Evolutionary conservation across 1,140 invertebrate genomes (phyloP), one percentile per base, ranked within the genome.

Genomic region (Hypsibius dujardini): DNA sequence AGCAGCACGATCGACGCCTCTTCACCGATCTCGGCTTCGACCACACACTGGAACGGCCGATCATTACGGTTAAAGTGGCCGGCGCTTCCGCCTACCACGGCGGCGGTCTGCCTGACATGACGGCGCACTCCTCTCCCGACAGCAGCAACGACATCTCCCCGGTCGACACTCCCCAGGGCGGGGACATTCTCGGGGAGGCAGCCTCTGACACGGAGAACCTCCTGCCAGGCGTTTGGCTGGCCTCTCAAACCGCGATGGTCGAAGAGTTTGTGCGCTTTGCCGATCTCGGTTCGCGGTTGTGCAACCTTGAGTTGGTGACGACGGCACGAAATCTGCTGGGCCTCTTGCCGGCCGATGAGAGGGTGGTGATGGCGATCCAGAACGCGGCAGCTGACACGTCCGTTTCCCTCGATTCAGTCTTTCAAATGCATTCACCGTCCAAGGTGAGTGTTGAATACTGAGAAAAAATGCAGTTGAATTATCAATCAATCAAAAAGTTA

Each of bases 61-160:
- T 88, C 70, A 84, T 97, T 72, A 88, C 89, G 73, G 92, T 88
- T 15, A 95, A 95, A 79, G 78, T 92, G 46, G 7, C 62, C 42
- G 62, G 3, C n/a, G n/a, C n/a, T 42, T 3, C 3, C 7, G 7
- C 7, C 42, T 67, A 3, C 42, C 7, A 42, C 3, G 62, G 42
- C 45, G 42, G 3, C 42, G 12, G 12, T 12, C 7, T 67, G 42
- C 45, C 86, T 46, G 88, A 87, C 75, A 84, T 87, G 45, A 90
- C 90, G 73, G 85, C 90, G 79, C 87, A 88, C 46, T 90, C 88
- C 76, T 90, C 88, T 71, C 90, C 90, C 46, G 88, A 92, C 76
- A 89, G 87, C 60, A 90, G 87, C 76, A 90, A 88, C 46, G 90
- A 91, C 77, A 90, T 88, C 73, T 92, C 90, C 15, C 87, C 88